phyloP scores from a whole-genome alignment of 1,140 invertebrate genomes.

The Brachionus koreanus region DNA sequence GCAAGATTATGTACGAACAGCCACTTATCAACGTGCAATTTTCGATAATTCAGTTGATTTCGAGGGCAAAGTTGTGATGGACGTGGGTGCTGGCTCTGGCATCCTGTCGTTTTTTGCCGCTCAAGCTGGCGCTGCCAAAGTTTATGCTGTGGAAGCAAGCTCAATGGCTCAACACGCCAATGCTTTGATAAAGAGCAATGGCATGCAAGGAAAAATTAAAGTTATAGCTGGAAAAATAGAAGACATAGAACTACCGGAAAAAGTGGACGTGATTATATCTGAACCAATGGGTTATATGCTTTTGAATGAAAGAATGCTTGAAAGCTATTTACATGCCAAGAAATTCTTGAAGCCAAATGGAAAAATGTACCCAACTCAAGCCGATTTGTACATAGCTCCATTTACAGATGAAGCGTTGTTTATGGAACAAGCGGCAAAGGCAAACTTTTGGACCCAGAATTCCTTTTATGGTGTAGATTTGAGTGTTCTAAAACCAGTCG shows the following conservation, averaged over 20 bases:
- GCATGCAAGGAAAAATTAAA: conserved; percentile 66
- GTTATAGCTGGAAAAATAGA: conserved; percentile 97
- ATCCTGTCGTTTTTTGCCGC: conserved; percentile 97
- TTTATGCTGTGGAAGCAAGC: conserved; percentile 96
- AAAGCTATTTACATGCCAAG: conserved; percentile 96
- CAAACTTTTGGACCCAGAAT: conserved; percentile 97
- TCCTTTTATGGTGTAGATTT: conserved; percentile 97
- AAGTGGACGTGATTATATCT: conserved; percentile 93
- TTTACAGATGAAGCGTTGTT: conserved; percentile 96
- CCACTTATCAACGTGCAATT: conserved; percentile 95
- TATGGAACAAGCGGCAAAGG: conserved; percentile 97
- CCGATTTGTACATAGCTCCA: conserved; percentile 94
- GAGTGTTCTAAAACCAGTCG: conserved; percentile 78
- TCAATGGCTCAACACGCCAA: conserved; percentile 96
- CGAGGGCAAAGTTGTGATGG: conserved; percentile 71
- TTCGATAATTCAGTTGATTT: conserved; percentile 88
- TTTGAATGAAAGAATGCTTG: conserved; percentile 98
- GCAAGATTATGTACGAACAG: conserved; percentile 93
- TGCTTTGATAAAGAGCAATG: conserved; percentile 81
- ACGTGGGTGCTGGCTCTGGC: conserved; percentile 80
- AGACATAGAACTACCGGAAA: conserved; percentile 89
- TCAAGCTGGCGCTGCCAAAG: conserved; percentile 90
- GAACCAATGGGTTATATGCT: conserved; percentile 99
- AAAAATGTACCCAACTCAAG: conserved; percentile 92
- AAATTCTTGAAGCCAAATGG: conserved; percentile 91